These are phyloP conservation scores for Champsocephalus gunnari DNA, from an alignment of 2,797 vertebrate genomes.

Conservation along the genomic window DNA sequence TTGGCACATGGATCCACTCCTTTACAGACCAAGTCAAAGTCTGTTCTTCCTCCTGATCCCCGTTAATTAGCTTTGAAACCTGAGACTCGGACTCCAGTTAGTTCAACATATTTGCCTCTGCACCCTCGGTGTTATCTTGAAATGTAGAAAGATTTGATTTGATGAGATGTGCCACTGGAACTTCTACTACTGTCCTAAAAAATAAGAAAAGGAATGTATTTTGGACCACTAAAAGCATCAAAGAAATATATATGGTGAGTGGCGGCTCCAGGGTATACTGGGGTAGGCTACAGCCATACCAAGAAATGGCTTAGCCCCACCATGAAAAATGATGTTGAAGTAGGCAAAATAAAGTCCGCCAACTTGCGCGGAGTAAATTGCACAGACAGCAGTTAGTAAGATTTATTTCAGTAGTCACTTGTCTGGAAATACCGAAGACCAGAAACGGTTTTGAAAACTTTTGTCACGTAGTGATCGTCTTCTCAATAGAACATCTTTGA, in stretches of 20 bases:
- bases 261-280: too few relatives aligned
- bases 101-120: slow-evolving; percentile 8
- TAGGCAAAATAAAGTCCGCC: too few relatives aligned
- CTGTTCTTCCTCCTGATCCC: slow-evolving; percentile 35
- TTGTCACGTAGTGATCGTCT: too few relatives aligned
- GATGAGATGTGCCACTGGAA: slow-evolving; percentile 24
- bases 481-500: too few relatives aligned
- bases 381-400: too few relatives aligned
- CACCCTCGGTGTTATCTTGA: slow-evolving; percentile 16
- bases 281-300: too few relatives aligned
- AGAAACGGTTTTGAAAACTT: too few relatives aligned
- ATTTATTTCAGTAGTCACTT: too few relatives aligned
- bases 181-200: slow-evolving; percentile 18
- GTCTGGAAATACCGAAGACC: too few relatives aligned
- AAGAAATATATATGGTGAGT: neutral
- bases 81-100: slow-evolving; percentile 22
- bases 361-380: too few relatives aligned
- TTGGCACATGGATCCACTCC: slow-evolving; percentile 54
- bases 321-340: too few relatives aligned
- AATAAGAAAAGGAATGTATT: slow-evolving; percentile 15
- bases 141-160: slow-evolving; percentile 27
- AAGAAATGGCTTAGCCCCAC: too few relatives aligned
- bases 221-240: neutral
- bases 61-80: slow-evolving; percentile 51
- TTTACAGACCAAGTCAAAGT: slow-evolving; percentile 36